A percentile compares a stretch with the other conserved stretches of the same genome.
Conservation (phyloP, 1,140 invertebrate genomes). For the Drosophila paulistorum region DNA sequence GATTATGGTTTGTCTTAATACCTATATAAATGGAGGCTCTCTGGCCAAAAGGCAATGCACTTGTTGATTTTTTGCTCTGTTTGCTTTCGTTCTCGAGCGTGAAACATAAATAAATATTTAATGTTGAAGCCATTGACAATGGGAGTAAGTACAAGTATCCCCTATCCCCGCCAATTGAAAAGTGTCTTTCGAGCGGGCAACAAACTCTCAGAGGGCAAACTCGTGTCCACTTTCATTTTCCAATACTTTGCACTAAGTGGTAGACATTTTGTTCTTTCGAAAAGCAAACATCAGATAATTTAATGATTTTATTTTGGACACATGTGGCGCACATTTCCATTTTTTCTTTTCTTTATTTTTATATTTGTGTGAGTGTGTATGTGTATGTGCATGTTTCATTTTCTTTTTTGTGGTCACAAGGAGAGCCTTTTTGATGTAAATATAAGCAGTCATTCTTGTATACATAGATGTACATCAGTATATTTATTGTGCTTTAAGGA, state of each 20-base stretch:
- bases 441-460: not conserved
- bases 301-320: conserved; percentile 30
- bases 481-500: not conserved
- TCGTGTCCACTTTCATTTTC: conserved; percentile 38
- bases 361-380: too few species aligned
- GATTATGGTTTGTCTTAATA: not conserved
- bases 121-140: conserved; percentile 50
- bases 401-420: not conserved
- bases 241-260: conserved; percentile 50
- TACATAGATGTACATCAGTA: not conserved
- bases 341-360: conserved; percentile 3
- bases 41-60: conserved; percentile 20
- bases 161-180: not conserved
- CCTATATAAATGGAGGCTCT: conserved; percentile 18
- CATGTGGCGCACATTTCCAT: conserved; percentile 8
- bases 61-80: conserved; percentile 52
- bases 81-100: conserved; percentile 33
- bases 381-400: not conserved
- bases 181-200: conserved; percentile 42
- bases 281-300: conserved; percentile 40
- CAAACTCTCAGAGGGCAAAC: conserved; percentile 35
- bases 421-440: not conserved
- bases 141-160: conserved; percentile 19
- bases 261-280: conserved; percentile 29
- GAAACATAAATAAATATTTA: conserved; percentile 70